Conservation (phyloP, 2,797 vertebrate genomes). For the Argyrosomus regius region DNA sequence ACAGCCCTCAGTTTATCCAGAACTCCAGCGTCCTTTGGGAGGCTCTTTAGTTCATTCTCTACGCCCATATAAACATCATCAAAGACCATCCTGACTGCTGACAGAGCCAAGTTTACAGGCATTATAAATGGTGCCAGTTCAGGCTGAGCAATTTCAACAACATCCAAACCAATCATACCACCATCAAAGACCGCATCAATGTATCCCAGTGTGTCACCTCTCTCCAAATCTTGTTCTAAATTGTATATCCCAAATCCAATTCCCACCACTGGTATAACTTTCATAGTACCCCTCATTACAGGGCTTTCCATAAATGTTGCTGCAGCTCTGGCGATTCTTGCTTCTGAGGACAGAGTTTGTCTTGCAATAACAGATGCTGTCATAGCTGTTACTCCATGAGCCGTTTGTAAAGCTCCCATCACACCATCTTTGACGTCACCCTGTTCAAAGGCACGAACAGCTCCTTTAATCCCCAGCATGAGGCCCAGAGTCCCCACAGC, state of each 20-base stretch:
- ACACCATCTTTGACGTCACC: slow-evolving; percentile 50
- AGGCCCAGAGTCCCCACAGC: slow-evolving; percentile 45
- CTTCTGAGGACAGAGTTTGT: slow-evolving; percentile 18
- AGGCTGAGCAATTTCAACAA: slow-evolving; percentile 20
- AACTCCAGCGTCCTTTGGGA: slow-evolving; percentile 43
- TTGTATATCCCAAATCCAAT: slow-evolving; percentile 63
- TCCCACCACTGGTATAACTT: slow-evolving; percentile 51
- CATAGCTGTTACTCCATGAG: slow-evolving; percentile 55
- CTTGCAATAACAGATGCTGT: slow-evolving; percentile 47
- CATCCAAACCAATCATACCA: neutral
- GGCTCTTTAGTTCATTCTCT: slow-evolving; percentile 42
- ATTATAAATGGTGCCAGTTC: slow-evolving; percentile 22
- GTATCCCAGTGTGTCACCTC: slow-evolving; percentile 31
- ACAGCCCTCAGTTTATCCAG: slow-evolving; percentile 39
- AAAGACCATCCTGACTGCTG: slow-evolving; percentile 24
- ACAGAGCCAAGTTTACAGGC: slow-evolving; percentile 48
- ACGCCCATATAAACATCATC: slow-evolving; percentile 62
- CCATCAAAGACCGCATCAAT: slow-evolving; percentile 38
- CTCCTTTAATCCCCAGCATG: slow-evolving; percentile 56
- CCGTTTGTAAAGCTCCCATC: slow-evolving; percentile 36
- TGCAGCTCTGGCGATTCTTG: slow-evolving; percentile 21
- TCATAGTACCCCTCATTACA: neutral
- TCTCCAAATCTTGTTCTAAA: slow-evolving; percentile 7
- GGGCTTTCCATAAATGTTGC: slow-evolving; percentile 25
- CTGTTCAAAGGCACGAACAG: slow-evolving; percentile 54